These are phyloP conservation scores for Anagyrus pseudococci DNA, from an alignment of 2,888 invertebrate genomes.

Conservation along the genomic window DNA sequence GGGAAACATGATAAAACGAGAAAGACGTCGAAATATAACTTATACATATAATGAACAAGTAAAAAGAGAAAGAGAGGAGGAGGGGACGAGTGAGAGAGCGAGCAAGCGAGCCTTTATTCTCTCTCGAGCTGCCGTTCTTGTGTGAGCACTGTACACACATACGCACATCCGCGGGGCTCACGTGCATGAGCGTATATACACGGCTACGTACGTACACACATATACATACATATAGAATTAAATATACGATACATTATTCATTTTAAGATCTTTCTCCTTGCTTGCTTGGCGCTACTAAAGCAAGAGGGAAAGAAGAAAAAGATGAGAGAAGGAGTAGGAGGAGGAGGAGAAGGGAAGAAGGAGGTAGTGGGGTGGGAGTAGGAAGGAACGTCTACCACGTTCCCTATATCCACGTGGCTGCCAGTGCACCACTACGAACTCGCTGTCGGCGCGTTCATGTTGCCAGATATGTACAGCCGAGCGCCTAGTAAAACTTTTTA, in stretches of 20 bases:
- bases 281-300: constrained; percentile 46
- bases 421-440: constrained; percentile 9
- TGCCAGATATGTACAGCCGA: constrained; percentile 29
- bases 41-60: too few relatives aligned
- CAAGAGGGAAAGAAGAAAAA: neutral
- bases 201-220: too few relatives aligned
- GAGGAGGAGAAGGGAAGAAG: constrained; percentile 1
- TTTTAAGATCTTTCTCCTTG: constrained; percentile 61
- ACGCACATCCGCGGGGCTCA: too few relatives aligned
- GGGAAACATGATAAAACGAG: too few relatives aligned
- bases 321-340: constrained; percentile 10
- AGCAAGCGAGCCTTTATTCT: too few relatives aligned
- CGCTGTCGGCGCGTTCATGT: constrained; percentile 13
- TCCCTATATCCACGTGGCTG: constrained; percentile 31
- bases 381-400: constrained; percentile 2
- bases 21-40: too few relatives aligned
- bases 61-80: too few relatives aligned
- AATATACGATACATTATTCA: constrained; percentile 63
- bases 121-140: too few relatives aligned
- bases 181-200: too few relatives aligned
- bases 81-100: too few relatives aligned
- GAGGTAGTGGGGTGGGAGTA: constrained; percentile 7
- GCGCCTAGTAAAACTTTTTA: constrained; percentile 55
- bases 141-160: too few relatives aligned
- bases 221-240: constrained; percentile 55